Base-by-base conservation (phyloP, 1,140 invertebrate genomes). In the Orius insidiosus region DNA sequence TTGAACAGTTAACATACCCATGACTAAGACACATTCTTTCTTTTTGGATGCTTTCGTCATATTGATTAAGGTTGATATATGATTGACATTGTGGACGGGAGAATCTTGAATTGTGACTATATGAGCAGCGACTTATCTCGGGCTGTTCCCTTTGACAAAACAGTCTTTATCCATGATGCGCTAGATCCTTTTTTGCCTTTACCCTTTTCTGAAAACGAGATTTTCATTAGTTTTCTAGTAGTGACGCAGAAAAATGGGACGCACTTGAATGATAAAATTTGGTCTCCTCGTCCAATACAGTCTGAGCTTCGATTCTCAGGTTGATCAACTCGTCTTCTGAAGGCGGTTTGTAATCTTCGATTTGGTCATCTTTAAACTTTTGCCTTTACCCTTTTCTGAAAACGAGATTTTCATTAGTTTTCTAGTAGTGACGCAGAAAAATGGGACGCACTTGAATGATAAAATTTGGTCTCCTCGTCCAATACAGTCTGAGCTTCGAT, bases 111-210 rank as follows among this genome's bases (percentile, higher is more conserved):
- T 76, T 11, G 81, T 60, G 6, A 94, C 63, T 16, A 81, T 80
- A 38, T 76, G 73, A 1, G 88, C 88, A 19, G 88, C 87, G 37
- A 93, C 70, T 67, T 86, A 63, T 95, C 90, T 1, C 72, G 71
- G 1, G 77, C 70, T 5, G 87, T 89, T 38, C 88, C 88, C 53
- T 77, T 78, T 15, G 71, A 66, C 38, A 89, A 63, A 5, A 90
- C 74, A 11, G 80, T 87, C 53, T 77, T 75, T 47, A 88, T 73
- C 86, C 87, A 94, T 19, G 64, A 63, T 32, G 61, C 60, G 33
- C 70, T 65, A 2, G 31, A 37, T 18, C 49, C 39, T 39, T 42
- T 39, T n/a, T 41, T 37, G 4, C 14, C 38, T 32, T 51, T 51
- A 13, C 32, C 31, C 5, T 24, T 15, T 40, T 51, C 49, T 51